phyloP scores from a whole-genome alignment of 2,888 invertebrate genomes.

The Drosophila meridiana region DNA sequence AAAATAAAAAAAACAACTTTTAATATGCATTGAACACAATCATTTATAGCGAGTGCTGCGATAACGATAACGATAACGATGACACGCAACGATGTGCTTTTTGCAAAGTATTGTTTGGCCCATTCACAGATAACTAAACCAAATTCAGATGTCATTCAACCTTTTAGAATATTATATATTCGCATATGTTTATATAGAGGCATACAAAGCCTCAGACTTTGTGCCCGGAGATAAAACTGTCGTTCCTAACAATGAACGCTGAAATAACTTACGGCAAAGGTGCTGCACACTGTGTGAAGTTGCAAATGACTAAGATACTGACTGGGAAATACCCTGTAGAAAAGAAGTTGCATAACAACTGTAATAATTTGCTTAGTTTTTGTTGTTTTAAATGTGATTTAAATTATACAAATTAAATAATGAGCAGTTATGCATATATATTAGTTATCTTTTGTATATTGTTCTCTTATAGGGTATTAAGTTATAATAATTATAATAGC shows the following conservation, averaged over 20 bases:
- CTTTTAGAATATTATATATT: conserved; percentile 15
- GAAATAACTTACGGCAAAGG: conserved; percentile 15
- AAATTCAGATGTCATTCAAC: conserved; percentile 54
- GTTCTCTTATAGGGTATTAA: conserved; percentile 18
- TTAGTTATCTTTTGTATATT: neutral
- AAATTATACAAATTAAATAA: neutral
- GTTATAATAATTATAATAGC: conserved; percentile 23
- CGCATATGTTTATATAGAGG: neutral
- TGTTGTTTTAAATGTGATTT: neutral
- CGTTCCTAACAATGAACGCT: conserved; percentile 19
- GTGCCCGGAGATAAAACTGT: conserved; percentile 30
- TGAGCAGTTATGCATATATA: neutral
- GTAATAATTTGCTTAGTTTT: no score
- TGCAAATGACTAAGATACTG: neutral
- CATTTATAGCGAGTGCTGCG: conserved; percentile 4
- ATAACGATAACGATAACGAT: conserved; percentile 46
- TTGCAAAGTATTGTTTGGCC: conserved; percentile 27
- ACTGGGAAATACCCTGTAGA: conserved; percentile 9
- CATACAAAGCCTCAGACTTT: conserved; percentile 18
- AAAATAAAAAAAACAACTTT: conserved; percentile 50
- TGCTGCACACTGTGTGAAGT: neutral
- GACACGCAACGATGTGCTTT: conserved; percentile 33
- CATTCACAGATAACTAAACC: conserved; percentile 23
- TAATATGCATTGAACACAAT: conserved; percentile 50
- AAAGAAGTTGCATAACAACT: neutral